Base-by-base conservation (phyloP, 2,797 vertebrate species). In the Sebastes matsubarae region DNA sequence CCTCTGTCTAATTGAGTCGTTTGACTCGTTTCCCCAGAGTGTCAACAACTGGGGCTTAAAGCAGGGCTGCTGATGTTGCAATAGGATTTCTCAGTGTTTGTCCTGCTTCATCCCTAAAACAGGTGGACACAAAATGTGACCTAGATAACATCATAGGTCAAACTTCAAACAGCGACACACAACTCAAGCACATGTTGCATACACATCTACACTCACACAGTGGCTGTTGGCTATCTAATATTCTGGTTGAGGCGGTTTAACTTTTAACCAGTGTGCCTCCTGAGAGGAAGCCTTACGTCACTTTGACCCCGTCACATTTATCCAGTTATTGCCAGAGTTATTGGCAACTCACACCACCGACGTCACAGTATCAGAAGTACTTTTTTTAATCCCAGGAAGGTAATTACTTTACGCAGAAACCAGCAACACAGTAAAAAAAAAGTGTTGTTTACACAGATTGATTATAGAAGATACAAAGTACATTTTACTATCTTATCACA, bases 181-280 rank as follows among this genome's bases (percentile, higher is more conserved):
- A 50, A 32, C 22, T 68, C 9, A 22, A 61, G 36, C 30, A 70
- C 27, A 27, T 74, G 42, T 25, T 77, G n/a, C 16, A 12, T 36
- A 16, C 52, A 46, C 24, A 66, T 66, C 13, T 29, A 46, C 12
- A 24, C 29, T 9, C n/a, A 27, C 61, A 75, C 16, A 30, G 25
- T 52, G 68, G 52, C 32, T 18, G 2, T n/a, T 52, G 20, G 82
- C 24, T 79, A 75, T 79, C 73, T 54, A 6, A 81, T 29, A 61
- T 52, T 85, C 14, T 54, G 27, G 36, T 74, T 30, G 22, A 69
- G 78, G n/a, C 6, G 9, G 86, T 87, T 90, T 82, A 91, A 87
- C 80, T 34, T 90, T 86, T 83, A 88, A 93, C 85, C 22, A 81
- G 63, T 61, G 60, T 73, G 16, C 24, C 13, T 72, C 60, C 24